Evolutionary conservation across 2,888 invertebrate species (phyloP).

Genomic region (Ormyrus nitidulus): DNA sequence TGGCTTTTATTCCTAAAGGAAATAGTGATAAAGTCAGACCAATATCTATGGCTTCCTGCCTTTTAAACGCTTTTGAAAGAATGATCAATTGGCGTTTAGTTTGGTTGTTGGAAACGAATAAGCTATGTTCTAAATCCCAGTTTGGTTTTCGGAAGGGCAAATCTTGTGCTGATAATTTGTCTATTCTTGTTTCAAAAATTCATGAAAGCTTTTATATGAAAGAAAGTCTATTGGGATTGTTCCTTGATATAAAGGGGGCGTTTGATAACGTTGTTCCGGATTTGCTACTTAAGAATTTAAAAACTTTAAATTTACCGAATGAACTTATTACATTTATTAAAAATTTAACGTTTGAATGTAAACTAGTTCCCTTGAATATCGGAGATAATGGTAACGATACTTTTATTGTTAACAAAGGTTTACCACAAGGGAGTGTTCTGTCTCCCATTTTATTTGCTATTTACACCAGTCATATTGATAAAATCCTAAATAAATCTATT

Average conservation of each 20-base stretch:
- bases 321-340: not conserved
- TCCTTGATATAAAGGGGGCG: not conserved
- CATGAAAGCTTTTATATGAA: not conserved
- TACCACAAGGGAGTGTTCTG: conserved; percentile 46
- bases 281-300: not conserved
- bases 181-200: not conserved
- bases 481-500: not conserved
- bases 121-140: not conserved
- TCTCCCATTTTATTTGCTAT: conserved; percentile 46
- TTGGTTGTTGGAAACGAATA: not conserved
- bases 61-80: not conserved
- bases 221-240: not conserved
- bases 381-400: too few relatives aligned
- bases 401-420: conserved; percentile 17
- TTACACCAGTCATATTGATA: conserved; percentile 43
- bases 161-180: not conserved
- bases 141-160: conserved; percentile 17
- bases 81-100: not conserved
- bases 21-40: conserved; percentile 12
- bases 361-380: not conserved
- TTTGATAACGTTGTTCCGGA: conserved; percentile 2
- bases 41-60: conserved; percentile 6
- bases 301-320: not conserved
- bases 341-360: not conserved
- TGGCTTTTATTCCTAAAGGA: conserved; percentile 22